phyloP scores from a whole-genome alignment of 2,113 vertebrate genomes.

The Ovis aries region DNA sequence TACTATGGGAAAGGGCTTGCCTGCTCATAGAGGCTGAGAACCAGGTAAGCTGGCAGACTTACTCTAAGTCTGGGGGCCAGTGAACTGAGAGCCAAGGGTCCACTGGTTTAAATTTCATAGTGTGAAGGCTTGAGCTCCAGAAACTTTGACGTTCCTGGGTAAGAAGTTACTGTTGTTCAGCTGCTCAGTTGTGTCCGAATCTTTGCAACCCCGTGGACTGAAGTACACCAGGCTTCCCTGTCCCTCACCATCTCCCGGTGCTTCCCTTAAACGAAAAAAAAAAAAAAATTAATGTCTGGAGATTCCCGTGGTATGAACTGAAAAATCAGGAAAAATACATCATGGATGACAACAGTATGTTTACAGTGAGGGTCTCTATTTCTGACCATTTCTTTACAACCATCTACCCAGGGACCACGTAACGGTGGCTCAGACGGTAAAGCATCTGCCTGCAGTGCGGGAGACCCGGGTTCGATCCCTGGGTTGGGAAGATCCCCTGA shows the following conservation, averaged over 20 bases:
- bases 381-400: neutral
- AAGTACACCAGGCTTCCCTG: neutral
- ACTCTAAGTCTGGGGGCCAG: neutral
- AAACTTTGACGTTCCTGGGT: neutral
- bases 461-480: no score
- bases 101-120: neutral
- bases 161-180: neutral
- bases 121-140: neutral
- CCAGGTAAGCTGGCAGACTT: neutral
- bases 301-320: neutral
- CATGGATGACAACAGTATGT: neutral
- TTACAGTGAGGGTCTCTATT: neutral
- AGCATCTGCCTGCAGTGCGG: accelerated
- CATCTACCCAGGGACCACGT: neutral
- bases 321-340: neutral
- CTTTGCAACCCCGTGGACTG: neutral
- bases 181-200: neutral
- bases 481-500: no score
- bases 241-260: neutral
- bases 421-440: no score
- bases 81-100: neutral
- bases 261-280: neutral
- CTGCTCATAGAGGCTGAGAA: neutral
- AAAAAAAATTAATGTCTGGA: neutral
- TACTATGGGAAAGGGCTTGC: neutral